Evolutionary conservation across 2,113 vertebrate species (phyloP), one percentile per base, ranked within the genome.

Genomic region (Pandion haliaetus): DNA sequence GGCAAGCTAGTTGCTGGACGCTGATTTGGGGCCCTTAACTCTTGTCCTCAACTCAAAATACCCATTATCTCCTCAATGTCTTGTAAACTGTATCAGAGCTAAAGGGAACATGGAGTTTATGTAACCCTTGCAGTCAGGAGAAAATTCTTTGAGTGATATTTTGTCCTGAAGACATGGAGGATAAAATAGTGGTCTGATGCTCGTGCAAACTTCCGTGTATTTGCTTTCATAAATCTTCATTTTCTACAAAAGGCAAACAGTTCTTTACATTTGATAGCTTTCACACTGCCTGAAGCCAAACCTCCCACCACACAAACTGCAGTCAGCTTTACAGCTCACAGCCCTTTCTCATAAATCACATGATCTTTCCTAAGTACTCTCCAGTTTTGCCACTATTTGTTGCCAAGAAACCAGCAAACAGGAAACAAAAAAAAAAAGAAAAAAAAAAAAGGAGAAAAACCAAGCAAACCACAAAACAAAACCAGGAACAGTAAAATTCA

Each of bases 331-430:
- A 14, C 55, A 89, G 92, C 44, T 55, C 74, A 11, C 18, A 93
- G 73, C 58, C 83, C 59, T 61, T 96, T 97, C 90, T 90, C 82
- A 87, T 96, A 88, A 96, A 93, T 63, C 94, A 96, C 90, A 74
- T 93, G 97, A 92, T 78, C n/a, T 59, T 83, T 44, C 70, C 40
- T 58, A 88, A 89, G 77, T 4, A 54, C 52, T 58, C 70, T 90
- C 87, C 90, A 72, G 67, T 58, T 83, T 26, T 83, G 85, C 71
- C 59, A 65, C 66, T 91, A 26, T n/a, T 55, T 11, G 59, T 71
- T 96, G 87, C 96, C 90, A 95, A 94, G 89, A 92, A 94, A 93
- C 34, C 45, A 93, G 29, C 10, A 52, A 59, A 70, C 52, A 80
- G 69, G 74, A 87, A 88, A 86, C 28, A 86, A 69, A 52, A 63